Percentiles rank a stretch among this genome's conserved stretches.
phyloP scores from a whole-genome alignment of 2,113 vertebrate genomes.

The Theristicus caerulescens region DNA sequence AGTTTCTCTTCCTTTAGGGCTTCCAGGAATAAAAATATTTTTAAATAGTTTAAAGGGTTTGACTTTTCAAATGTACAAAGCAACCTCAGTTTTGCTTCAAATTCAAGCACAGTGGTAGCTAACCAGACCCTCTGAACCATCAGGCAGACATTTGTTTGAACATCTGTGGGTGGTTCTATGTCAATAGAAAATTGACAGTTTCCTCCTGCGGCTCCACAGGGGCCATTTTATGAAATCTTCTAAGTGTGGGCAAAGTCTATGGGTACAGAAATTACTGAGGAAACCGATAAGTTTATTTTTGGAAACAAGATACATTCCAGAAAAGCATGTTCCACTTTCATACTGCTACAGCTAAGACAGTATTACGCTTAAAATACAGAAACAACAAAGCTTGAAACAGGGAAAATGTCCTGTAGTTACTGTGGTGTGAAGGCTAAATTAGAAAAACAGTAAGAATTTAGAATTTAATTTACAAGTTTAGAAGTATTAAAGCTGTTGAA shows the following conservation, averaged over 20 bases:
- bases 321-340: neutral
- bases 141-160: neutral
- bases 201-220: neutral
- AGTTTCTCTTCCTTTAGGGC: neutral
- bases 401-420: neutral
- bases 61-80: neutral
- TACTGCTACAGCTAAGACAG: neutral
- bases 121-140: neutral
- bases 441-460: neutral
- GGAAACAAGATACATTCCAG: neutral
- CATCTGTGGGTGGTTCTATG: neutral
- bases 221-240: neutral
- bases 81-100: neutral
- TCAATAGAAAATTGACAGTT: neutral
- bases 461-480: neutral
- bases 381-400: neutral
- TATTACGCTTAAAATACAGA: neutral
- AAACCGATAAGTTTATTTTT: neutral
- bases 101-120: neutral
- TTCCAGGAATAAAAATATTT: neutral
- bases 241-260: neutral
- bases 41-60: neutral
- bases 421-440: neutral
- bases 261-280: neutral
- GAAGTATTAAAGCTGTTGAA: neutral